Evolutionary conservation across 2,113 vertebrate genomes (phyloP).

Genomic region (Thryonomys swinderianus): DNA sequence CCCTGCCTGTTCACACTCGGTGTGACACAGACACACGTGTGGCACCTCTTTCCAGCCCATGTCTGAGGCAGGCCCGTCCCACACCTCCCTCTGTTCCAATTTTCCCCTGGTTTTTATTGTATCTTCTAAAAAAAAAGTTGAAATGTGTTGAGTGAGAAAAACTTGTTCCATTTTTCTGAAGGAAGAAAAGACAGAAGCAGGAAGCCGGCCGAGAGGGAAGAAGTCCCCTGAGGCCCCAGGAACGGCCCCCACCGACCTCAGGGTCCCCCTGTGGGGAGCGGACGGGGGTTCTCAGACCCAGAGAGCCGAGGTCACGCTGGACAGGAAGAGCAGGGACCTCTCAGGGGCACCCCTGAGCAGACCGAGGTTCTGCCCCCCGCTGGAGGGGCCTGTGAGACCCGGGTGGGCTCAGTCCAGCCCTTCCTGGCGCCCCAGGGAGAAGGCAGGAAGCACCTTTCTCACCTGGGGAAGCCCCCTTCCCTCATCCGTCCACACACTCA

Average conservation of each 20-base stretch:
- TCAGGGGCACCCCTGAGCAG: neutral
- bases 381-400: neutral
- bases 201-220: neutral
- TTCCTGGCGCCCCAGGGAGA: neutral
- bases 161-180: conserved; percentile 81
- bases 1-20: conserved; percentile 40
- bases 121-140: conserved; percentile 82
- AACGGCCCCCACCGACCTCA: neutral
- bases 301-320: neutral
- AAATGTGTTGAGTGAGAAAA: conserved; percentile 82
- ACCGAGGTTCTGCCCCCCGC: neutral
- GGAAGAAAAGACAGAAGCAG: conserved; percentile 66
- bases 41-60: conserved; percentile 58
- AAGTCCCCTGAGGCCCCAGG: neutral
- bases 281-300: neutral
- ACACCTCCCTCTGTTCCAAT: conserved; percentile 80
- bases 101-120: conserved; percentile 79
- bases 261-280: neutral
- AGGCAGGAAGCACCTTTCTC: neutral
- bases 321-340: neutral
- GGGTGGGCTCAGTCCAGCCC: neutral
- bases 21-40: conserved; percentile 64
- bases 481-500: neutral
- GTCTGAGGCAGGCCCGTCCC: conserved; percentile 69
- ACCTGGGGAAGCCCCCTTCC: neutral